phyloP scores from a whole-genome alignment of 2,113 vertebrate genomes.

The Corvus moneduloides region DNA sequence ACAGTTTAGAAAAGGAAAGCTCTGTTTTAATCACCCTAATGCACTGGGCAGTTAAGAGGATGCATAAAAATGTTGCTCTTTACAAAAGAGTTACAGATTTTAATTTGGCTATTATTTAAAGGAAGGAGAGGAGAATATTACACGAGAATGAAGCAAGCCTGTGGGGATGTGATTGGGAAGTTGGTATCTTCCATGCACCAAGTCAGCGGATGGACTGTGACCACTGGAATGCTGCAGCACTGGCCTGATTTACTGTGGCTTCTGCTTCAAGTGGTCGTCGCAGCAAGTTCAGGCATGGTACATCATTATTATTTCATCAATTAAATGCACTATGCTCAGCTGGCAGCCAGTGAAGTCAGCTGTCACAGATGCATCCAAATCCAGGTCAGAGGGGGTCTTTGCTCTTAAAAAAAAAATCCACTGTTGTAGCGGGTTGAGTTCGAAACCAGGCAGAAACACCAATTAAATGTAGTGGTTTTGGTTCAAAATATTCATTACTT shows the following conservation, averaged over 20 bases:
- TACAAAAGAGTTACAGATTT: background rate
- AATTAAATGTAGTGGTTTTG: too few relatives aligned
- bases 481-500: too few relatives aligned
- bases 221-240: background rate
- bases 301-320: constrained; percentile 75
- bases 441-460: too few relatives aligned
- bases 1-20: background rate
- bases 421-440: background rate
- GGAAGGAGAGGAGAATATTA: background rate
- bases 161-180: background rate
- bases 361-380: constrained; percentile 66
- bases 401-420: constrained; percentile 1
- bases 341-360: constrained; percentile 61
- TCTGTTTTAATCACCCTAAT: constrained; percentile 33
- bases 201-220: background rate
- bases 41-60: background rate
- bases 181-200: background rate
- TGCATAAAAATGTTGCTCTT: background rate
- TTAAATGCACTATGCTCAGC: constrained; percentile 68
- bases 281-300: constrained; percentile 59
- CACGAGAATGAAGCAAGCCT: background rate
- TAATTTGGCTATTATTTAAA: background rate
- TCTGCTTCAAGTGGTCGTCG: constrained; percentile 61
- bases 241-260: constrained; percentile 43
- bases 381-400: constrained; percentile 66